Evolutionary conservation across 2,113 vertebrate genomes (phyloP).

Genomic region (Oceanites oceanicus): DNA sequence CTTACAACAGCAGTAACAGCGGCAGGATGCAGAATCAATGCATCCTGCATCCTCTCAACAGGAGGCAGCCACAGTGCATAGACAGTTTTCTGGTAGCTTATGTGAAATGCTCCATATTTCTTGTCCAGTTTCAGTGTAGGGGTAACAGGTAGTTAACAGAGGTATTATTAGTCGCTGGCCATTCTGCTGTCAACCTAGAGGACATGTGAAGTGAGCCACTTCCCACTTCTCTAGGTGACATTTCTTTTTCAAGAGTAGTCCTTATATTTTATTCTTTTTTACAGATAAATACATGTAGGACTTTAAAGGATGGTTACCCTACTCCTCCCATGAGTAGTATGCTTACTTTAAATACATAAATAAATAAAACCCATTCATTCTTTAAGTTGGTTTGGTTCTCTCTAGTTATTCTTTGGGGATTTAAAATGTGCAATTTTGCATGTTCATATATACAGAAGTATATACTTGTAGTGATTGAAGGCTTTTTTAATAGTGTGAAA

Average conservation of each 20-base stretch:
- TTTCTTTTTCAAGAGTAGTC: background rate
- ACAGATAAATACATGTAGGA: background rate
- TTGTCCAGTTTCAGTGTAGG: background rate
- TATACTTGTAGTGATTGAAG: background rate
- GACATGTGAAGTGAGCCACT: background rate
- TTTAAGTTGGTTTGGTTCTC: background rate
- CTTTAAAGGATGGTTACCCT: background rate
- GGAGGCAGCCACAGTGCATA: accelerated
- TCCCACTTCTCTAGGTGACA: background rate
- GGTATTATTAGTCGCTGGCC: background rate
- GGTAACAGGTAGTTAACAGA: background rate
- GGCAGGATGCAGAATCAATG: background rate
- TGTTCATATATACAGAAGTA: background rate
- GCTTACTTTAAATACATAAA: background rate
- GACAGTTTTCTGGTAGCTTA: background rate
- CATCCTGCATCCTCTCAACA: background rate
- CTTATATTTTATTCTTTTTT: background rate
- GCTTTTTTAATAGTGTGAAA: background rate
- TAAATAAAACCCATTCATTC: background rate
- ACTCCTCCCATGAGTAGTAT: background rate
- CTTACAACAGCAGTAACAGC: background rate
- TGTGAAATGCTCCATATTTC: background rate
- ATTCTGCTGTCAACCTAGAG: background rate
- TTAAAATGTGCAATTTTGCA: background rate
- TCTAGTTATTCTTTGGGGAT: background rate